A percentile compares a stretch with the other conserved stretches of the same genome.
Evolutionary conservation across 2,113 vertebrate genomes (phyloP).

Genomic region (Lamprologus tigripictilis): DNA sequence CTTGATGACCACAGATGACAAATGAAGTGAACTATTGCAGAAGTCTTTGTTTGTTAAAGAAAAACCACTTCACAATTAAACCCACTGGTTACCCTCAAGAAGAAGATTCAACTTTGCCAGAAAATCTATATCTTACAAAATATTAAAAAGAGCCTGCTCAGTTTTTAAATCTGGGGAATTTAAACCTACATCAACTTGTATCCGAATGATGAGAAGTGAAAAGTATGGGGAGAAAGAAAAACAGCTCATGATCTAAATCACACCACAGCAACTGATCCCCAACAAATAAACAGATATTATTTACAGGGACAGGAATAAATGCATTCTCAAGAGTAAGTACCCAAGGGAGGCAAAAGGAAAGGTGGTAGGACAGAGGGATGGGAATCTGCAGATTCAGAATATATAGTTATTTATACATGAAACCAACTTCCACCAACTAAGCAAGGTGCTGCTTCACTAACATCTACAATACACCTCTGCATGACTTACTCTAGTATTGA

Average conservation of each 20-base stretch:
- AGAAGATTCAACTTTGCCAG: background rate
- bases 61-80: background rate
- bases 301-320: background rate
- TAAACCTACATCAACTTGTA: background rate
- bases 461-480: background rate
- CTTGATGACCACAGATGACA: background rate
- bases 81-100: background rate
- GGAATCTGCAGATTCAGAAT: background rate
- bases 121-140: background rate
- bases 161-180: background rate
- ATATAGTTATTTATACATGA: slow-evolving; percentile 1
- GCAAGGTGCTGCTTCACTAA: background rate
- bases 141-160: background rate
- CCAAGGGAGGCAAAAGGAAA: background rate
- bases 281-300: background rate
- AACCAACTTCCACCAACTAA: background rate
- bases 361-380: background rate
- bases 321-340: background rate
- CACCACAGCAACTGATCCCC: background rate
- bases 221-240: background rate
- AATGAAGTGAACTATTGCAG: background rate
- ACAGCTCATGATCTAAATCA: background rate
- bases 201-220: background rate
- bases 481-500: background rate
- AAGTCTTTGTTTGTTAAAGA: background rate